Evolutionary conservation across 2,113 vertebrate species (phyloP), one percentile per base, ranked within the genome.

Genomic region (Echinops telfairi): DNA sequence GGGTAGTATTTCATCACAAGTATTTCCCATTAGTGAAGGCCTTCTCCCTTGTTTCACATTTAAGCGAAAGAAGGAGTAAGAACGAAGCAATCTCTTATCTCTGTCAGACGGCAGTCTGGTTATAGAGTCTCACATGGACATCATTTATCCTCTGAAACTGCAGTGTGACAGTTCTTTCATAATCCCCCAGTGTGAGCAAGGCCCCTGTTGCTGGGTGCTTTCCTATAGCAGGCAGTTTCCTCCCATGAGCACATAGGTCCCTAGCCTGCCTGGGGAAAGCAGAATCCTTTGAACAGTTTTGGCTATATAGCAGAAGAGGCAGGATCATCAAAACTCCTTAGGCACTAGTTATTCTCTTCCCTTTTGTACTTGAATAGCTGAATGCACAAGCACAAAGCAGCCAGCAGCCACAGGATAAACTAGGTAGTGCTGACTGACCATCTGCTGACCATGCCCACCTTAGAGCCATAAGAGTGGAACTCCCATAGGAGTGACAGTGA

Each of bases 151-250:
- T 6, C 53, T 78, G 73, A 33, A 10, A 19, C 38, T 53, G 22
- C 10, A 53, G 7, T 1, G 1, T 38, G 6, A 11, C 1, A 75
- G 64, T 23, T 3, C 38, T 64, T 75, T 47, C 1, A 0, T 33
- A 71, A 38, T 31, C 43, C 62, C 19, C 53, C 3, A 2, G 1
- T 6, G 33, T 16, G 29, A 31, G 9, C 27, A 76, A 53, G 80
- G 57, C 64, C 62, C 10, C 40, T 0, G 0, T 14, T 10, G 0
- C 25, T 0, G 0, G 20, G 20, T 29, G 31, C n/a, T n/a, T 19
- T 9, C 10, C 31, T 40, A 31, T 20, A 20, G 20, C 31, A 33
- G 7, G 53, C 6, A 3, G 23, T 77, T 43, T 38, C 29, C n/a
- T 77, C 60, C 66, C 0, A 0, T 19, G n/a, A 68, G 64, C 73